Evolutionary conservation across 2,797 vertebrate species (phyloP).

Genomic region (Tragelaphus eurycerus): DNA sequence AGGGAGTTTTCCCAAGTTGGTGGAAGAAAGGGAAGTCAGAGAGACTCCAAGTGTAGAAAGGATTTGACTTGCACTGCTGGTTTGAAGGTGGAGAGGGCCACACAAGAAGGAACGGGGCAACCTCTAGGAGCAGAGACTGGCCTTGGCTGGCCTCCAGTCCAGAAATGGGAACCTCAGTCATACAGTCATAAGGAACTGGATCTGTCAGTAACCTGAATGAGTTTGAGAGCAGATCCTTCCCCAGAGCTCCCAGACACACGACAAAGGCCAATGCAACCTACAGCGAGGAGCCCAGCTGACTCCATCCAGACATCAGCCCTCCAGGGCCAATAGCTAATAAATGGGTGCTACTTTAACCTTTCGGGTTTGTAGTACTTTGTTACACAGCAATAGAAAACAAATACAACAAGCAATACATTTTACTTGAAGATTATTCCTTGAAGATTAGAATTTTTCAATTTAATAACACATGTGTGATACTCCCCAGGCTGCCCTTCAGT

Average conservation of each 20-base stretch:
- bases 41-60: not conserved
- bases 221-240: no score
- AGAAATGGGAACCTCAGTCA: not conserved
- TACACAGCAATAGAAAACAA: not conserved
- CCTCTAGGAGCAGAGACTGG: fast-evolving
- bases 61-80: not conserved
- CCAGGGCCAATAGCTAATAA: not conserved
- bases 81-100: not conserved
- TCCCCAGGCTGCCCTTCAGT: not conserved
- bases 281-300: not conserved
- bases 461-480: fast-evolving
- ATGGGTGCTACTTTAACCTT: not conserved
- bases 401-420: not conserved
- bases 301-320: not conserved
- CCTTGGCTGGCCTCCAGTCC: no score
- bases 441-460: not conserved
- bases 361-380: not conserved
- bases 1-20: not conserved
- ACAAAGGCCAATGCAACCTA: not conserved
- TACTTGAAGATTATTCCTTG: not conserved
- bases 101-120: fast-evolving
- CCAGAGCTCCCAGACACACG: fast-evolving
- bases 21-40: not conserved
- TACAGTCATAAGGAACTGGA: not conserved
- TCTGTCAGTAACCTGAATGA: not conserved